phyloP scores from a whole-genome alignment of 1,140 invertebrate species.

The Augochlora pura region DNA sequence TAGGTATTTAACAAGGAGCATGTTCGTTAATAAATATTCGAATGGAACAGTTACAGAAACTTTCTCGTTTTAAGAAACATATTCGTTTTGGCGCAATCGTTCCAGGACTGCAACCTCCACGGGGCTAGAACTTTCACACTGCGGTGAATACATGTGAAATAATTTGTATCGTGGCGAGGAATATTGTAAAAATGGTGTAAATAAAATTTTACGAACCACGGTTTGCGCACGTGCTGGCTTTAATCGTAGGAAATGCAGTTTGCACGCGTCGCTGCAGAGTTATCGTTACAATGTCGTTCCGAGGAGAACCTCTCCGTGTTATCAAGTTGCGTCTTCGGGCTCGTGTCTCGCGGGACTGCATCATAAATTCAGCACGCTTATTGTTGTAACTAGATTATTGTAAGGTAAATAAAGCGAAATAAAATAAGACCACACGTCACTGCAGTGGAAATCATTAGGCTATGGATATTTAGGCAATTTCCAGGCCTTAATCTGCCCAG shows the following conservation, averaged over 20 bases:
- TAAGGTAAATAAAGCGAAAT: constrained; percentile 60
- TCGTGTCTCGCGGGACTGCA: constrained; percentile 30
- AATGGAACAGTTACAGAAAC: too few species aligned
- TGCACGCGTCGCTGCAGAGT: not conserved
- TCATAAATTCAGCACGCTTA: constrained; percentile 47
- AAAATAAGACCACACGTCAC: constrained; percentile 43
- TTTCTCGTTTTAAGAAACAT: too few species aligned
- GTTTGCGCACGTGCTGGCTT: constrained; percentile 26
- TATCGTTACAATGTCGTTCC: not conserved
- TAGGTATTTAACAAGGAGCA: too few species aligned
- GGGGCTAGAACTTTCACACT: too few species aligned
- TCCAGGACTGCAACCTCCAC: too few species aligned
- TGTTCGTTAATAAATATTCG: too few species aligned
- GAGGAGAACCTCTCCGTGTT: constrained; percentile 9
- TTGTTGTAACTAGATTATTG: constrained; percentile 56
- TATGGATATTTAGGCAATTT: too few species aligned
- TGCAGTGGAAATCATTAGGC: not conserved
- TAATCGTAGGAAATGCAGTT: constrained; percentile 19
- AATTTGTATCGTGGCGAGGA: not conserved
- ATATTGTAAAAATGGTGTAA: constrained; percentile 45
- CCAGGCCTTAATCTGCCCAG: too few species aligned
- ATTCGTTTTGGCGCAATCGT: too few species aligned
- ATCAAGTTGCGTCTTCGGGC: constrained; percentile 36
- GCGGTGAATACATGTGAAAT: not conserved
- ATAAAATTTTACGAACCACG: constrained; percentile 50